phyloP scores from a whole-genome alignment of 2,888 invertebrate species.

The Microctonus aethiopoides region DNA sequence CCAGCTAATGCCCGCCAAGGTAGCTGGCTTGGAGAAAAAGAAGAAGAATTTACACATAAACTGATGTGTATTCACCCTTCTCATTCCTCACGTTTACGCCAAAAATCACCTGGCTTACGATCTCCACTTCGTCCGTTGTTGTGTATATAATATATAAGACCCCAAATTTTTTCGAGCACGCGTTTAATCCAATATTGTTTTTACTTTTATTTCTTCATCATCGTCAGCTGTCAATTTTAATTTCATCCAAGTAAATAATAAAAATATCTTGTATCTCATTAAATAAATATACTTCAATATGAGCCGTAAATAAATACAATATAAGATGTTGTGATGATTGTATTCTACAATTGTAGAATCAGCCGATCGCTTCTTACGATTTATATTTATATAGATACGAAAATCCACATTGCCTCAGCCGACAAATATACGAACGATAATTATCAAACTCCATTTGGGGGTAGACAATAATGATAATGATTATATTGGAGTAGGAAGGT shows the following conservation, averaged over 20 bases:
- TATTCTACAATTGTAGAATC: too few relatives aligned
- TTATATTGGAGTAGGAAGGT: constrained; percentile 53
- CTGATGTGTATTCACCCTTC: constrained; percentile 7
- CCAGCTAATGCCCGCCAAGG: constrained; percentile 54
- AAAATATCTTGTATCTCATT: too few relatives aligned
- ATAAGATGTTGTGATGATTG: too few relatives aligned
- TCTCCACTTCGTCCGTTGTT: too few relatives aligned
- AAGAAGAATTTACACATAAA: constrained; percentile 20
- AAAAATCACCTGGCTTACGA: not conserved
- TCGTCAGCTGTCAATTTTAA: not conserved
- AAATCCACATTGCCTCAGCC: constrained; percentile 35
- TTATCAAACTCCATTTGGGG: constrained; percentile 62
- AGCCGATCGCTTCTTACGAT: too few relatives aligned
- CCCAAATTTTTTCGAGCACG: too few relatives aligned
- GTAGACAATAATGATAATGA: constrained; percentile 66
- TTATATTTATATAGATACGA: not conserved
- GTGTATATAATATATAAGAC: not conserved
- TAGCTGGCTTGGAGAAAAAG: constrained; percentile 58
- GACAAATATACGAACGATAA: constrained; percentile 58
- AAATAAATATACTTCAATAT: too few relatives aligned
- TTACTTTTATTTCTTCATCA: too few relatives aligned
- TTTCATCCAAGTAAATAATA: too few relatives aligned
- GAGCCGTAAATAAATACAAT: too few relatives aligned
- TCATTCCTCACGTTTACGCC: not conserved
- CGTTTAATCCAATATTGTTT: too few relatives aligned